Percentiles rank a stretch among this genome's conserved stretches.
Evolutionary conservation across 1,140 invertebrate species (phyloP).

Genomic region (Vanessa atalanta): DNA sequence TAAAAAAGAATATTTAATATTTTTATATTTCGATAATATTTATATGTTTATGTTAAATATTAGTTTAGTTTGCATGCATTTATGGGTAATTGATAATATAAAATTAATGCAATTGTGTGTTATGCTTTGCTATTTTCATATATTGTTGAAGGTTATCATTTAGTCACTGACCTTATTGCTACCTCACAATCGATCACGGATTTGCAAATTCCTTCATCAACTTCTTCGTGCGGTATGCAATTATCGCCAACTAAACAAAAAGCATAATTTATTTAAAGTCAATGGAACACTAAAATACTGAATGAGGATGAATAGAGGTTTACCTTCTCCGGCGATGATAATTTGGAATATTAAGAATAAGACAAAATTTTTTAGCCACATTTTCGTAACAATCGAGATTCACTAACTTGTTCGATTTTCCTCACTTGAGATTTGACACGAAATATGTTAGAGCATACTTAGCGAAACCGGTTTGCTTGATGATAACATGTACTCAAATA

Average conservation of each 20-base stretch:
- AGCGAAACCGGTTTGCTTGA: slow-evolving; percentile 25
- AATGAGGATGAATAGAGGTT: slow-evolving; percentile 7
- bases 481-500: background rate
- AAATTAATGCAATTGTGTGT: too few species aligned
- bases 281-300: background rate
- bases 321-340: slow-evolving; percentile 31
- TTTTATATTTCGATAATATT: too few species aligned
- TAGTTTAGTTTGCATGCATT: too few species aligned
- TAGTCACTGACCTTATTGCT: slow-evolving; percentile 52
- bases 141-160: slow-evolving; percentile 11
- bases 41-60: too few species aligned
- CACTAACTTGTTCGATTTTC: slow-evolving; percentile 23
- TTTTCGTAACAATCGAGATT: slow-evolving; percentile 12
- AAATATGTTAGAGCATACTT: slow-evolving; percentile 21
- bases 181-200: slow-evolving; percentile 48
- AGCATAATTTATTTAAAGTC: background rate
- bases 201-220: slow-evolving; percentile 45
- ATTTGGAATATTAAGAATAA: slow-evolving; percentile 19
- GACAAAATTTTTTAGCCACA: slow-evolving; percentile 23
- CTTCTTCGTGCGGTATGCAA: slow-evolving; percentile 43
- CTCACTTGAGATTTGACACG: slow-evolving; percentile 20
- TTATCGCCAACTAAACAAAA: slow-evolving; percentile 54
- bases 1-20: too few species aligned
- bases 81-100: too few species aligned
- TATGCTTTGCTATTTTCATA: too few species aligned